Conservation (phyloP, 2,797 vertebrate genomes). For the Masticophis lateralis region DNA sequence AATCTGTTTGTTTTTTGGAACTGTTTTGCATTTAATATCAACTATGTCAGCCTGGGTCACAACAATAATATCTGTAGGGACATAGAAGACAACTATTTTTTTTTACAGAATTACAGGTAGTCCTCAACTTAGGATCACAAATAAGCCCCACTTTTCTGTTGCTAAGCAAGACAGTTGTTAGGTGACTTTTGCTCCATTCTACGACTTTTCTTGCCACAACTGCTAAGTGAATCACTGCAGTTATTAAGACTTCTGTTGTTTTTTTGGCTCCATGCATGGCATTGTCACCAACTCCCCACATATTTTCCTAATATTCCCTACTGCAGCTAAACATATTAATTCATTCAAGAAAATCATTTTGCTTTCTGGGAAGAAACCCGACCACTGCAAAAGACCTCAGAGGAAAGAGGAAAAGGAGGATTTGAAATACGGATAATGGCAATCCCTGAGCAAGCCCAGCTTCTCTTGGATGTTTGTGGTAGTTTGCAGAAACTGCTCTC, state of each 20-base stretch:
- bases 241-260: neutral
- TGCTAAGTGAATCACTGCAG: neutral
- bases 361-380: neutral
- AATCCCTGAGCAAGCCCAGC: neutral
- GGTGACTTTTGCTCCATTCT: neutral
- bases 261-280: neutral
- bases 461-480: neutral
- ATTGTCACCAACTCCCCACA: neutral
- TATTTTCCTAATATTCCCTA: neutral
- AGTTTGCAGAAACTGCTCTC: neutral
- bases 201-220: neutral
- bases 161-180: neutral
- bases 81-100: neutral
- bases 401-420: neutral
- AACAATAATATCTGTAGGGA: neutral
- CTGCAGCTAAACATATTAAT: neutral
- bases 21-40: no score
- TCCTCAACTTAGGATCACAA: neutral
- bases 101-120: neutral
- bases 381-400: neutral
- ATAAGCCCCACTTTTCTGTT: neutral
- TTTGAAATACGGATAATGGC: neutral
- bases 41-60: no score
- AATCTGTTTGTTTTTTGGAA: no score
- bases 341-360: neutral